phyloP scores from a whole-genome alignment of 2,888 invertebrate species.

The Amblyjoppa fuscipennis region DNA sequence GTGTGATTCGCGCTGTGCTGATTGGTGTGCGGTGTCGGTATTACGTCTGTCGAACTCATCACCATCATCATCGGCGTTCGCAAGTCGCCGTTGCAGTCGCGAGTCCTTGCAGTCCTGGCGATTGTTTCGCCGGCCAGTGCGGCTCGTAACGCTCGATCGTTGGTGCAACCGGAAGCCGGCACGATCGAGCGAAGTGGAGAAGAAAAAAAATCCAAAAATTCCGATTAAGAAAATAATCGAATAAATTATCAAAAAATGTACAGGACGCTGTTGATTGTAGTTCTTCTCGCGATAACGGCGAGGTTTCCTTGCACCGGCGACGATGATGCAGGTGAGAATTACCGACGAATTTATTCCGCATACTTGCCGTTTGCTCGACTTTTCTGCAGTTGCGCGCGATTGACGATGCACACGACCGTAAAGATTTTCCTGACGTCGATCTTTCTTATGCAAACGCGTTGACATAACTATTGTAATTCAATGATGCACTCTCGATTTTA shows the following conservation, averaged over 20 bases:
- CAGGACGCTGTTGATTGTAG: slow-evolving; percentile 37
- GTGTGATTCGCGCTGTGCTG: slow-evolving; percentile 4
- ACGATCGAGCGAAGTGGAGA: background rate
- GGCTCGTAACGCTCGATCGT: background rate
- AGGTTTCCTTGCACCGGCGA: slow-evolving; percentile 26
- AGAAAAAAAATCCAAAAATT: slow-evolving; percentile 14
- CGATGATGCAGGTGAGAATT: slow-evolving; percentile 54
- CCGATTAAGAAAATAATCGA: background rate
- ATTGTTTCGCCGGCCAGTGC: background rate
- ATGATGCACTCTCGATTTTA: slow-evolving; percentile 29
- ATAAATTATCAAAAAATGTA: slow-evolving; percentile 31
- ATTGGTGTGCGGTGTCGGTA: slow-evolving; percentile 36
- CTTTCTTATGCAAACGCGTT: background rate
- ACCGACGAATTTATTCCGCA: background rate
- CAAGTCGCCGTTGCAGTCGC: slow-evolving; percentile 11
- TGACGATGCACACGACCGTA: background rate
- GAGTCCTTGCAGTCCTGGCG: slow-evolving; percentile 44
- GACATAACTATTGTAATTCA: slow-evolving; percentile 11
- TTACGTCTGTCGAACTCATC: slow-evolving; percentile 48
- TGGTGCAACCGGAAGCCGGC: slow-evolving; percentile 8
- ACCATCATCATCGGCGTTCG: slow-evolving; percentile 21
- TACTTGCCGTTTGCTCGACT: background rate
- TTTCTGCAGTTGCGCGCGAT: background rate
- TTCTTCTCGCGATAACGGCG: slow-evolving; percentile 32
- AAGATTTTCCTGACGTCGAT: background rate